phyloP scores from a whole-genome alignment of 2,888 invertebrate genomes.

The Eudasyphora cyanicolor region DNA sequence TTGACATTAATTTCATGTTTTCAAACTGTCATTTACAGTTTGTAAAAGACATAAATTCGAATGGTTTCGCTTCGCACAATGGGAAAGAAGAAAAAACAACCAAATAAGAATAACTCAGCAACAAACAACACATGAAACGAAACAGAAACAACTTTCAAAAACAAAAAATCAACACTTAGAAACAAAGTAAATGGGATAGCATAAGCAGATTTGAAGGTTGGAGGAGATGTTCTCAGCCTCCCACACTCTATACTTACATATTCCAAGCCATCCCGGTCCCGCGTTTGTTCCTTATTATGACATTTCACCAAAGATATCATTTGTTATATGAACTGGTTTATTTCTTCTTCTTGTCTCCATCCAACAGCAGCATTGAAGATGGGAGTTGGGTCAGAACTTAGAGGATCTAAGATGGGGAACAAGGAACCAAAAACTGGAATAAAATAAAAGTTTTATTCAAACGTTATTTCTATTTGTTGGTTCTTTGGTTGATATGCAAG shows the following conservation, averaged over 20 bases:
- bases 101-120: not conserved
- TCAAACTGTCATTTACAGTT: slow-evolving; percentile 64
- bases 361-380: not conserved
- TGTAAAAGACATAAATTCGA: slow-evolving; percentile 59
- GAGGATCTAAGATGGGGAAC: not conserved
- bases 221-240: not conserved
- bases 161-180: not conserved
- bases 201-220: slow-evolving; percentile 41
- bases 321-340: not conserved
- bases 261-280: not conserved
- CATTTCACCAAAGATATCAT: slow-evolving; percentile 11
- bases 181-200: slow-evolving; percentile 11
- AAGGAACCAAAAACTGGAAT: slow-evolving; percentile 20
- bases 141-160: slow-evolving; percentile 23
- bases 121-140: not conserved
- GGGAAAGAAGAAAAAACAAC: not conserved
- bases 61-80: slow-evolving; percentile 33
- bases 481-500: too few species aligned
- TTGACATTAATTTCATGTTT: slow-evolving; percentile 63
- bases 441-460: slow-evolving; percentile 35
- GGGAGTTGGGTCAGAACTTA: not conserved
- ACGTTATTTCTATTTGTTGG: not conserved
- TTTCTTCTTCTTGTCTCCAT: not conserved
- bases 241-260: not conserved
- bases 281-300: slow-evolving; percentile 1